phyloP scores from a whole-genome alignment of 2,113 vertebrate species.

The Australoheros scitulus region DNA sequence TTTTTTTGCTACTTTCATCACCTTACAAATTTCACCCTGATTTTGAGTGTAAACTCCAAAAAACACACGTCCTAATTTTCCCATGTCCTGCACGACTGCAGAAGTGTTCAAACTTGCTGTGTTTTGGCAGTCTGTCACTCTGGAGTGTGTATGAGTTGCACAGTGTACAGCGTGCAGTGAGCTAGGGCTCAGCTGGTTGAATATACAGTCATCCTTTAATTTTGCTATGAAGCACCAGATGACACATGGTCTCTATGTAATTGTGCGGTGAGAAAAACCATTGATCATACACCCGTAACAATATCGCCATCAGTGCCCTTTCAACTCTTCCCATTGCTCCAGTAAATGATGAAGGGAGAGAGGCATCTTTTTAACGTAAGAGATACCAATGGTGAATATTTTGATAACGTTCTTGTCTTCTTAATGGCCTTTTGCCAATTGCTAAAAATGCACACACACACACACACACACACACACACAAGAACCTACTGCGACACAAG shows the following conservation, averaged over 20 bases:
- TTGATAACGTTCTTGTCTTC: constrained; percentile 12
- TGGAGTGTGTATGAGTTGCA: constrained; percentile 17
- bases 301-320: neutral
- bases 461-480: too few relatives aligned
- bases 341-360: neutral
- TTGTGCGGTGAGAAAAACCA: neutral
- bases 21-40: constrained; percentile 3
- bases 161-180: constrained; percentile 10
- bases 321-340: constrained; percentile 6
- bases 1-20: too few relatives aligned
- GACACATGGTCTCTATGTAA: constrained; percentile 38
- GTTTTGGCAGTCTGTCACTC: constrained; percentile 11
- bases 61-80: neutral
- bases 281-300: constrained; percentile 24
- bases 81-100: neutral
- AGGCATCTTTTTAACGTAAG: neutral
- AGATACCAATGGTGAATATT: neutral
- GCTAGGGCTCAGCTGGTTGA: constrained; percentile 49
- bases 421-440: constrained; percentile 26
- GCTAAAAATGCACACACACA: constrained; percentile 29
- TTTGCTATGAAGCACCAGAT: constrained; percentile 19
- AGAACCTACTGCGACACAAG: too few relatives aligned
- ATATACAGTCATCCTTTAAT: constrained; percentile 52
- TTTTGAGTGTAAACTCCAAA: neutral
- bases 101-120: neutral